Conservation (phyloP, 2,888 invertebrate species). For the Harpalus rufipes region DNA sequence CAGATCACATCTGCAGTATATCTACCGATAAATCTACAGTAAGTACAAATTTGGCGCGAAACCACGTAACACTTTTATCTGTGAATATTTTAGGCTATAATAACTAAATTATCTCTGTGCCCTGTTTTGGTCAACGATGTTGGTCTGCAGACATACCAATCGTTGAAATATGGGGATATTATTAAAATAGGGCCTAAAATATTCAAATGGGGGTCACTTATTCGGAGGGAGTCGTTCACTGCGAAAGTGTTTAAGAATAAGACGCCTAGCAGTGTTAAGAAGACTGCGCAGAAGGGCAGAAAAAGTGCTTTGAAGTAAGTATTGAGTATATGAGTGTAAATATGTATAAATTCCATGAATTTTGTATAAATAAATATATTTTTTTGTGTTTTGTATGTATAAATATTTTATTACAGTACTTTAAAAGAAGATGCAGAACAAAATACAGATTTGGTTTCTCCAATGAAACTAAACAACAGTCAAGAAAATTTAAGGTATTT, state of each 20-base stretch:
- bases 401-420: too few relatives aligned
- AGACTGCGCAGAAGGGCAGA: background rate
- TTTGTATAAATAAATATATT: too few relatives aligned
- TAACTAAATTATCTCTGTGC: constrained; percentile 37
- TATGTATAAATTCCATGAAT: too few relatives aligned
- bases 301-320: constrained; percentile 19
- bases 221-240: background rate
- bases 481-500: too few relatives aligned
- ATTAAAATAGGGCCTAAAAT: constrained; percentile 49
- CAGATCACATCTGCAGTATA: constrained; percentile 12
- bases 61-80: background rate
- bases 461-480: too few relatives aligned
- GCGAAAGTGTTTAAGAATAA: constrained; percentile 24
- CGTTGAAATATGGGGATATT: constrained; percentile 48
- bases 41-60: constrained; percentile 3
- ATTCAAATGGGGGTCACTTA: constrained; percentile 39
- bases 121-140: constrained; percentile 34
- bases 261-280: constrained; percentile 11
- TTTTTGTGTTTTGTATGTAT: too few relatives aligned
- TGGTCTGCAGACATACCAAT: background rate
- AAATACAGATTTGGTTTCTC: too few relatives aligned
- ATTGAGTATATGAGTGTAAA: background rate
- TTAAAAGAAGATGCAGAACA: too few relatives aligned
- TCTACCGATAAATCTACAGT: constrained; percentile 32
- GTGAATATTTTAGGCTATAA: constrained; percentile 34